Evolutionary conservation across 2,888 invertebrate genomes (phyloP), one percentile per base, ranked within the genome.

Genomic region (Tetramorium bicarinatum): DNA sequence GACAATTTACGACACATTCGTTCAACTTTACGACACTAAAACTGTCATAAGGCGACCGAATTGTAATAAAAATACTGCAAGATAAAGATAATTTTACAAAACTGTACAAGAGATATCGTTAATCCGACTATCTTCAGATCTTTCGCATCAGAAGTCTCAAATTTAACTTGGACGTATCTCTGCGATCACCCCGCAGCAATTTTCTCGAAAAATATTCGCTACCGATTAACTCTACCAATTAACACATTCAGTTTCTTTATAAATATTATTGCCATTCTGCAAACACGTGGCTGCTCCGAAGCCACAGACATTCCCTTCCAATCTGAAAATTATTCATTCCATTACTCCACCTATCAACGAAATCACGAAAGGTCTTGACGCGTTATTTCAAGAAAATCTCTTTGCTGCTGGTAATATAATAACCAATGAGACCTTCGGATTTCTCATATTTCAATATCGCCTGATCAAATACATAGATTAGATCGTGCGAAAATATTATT

Each of bases 101-200:
- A 62, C 21, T 52, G 56, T 41, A 44, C 56, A 41, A 64, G 61
- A 61, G 61, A 61, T 44, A 72, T 59, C 41, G 44, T 71, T 47
- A 71, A 59, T 47, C 38, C 47, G 18, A 59, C 18, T 59, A 69
- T 47, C 47, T 47, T 71, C 59, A 80, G 47, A 61, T 72, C 25
- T 47, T 38, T 25, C 62, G 61, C 79, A 61, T 85, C 75, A 52
- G 62, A 83, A 61, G 76, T 49, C 52, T 44, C 49, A 52, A 62
- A 64, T 86, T 52, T 56, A 69, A 86, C 64, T 71, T 88, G 88
- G 89, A 89, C 89, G 89, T 87, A 87, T 80, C 61, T 41, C 34
- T 38, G 56, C 61, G 44, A 25, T 64, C 34, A 67, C 49, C 11
- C 34, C 25, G 8, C 61, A 21, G 29, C 72, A 47, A 64, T 80